Evolutionary conservation across 2,888 invertebrate species (phyloP), one percentile per base, ranked within the genome.

Genomic region (Melanostoma scalare): DNA sequence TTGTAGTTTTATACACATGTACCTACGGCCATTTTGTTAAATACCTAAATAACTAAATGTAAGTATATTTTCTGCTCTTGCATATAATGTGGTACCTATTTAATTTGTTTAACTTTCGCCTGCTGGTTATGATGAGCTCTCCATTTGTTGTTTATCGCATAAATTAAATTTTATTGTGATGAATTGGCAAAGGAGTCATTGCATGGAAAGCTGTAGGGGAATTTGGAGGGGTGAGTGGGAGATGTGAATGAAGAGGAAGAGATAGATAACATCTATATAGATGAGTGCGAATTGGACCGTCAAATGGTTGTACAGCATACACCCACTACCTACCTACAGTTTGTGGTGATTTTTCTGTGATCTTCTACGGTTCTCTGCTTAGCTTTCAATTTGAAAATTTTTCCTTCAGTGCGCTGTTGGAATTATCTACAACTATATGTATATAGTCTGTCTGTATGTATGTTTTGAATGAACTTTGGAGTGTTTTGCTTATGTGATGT

Each of bases 81-180:
- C 31, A 30, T 58, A n/a, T n/a, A n/a, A n/a, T 58, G 30, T 5
- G 6, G 31, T 40, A n/a, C n/a, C n/a, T n/a, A 40, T 35, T 40
- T 40, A 31, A 40, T 40, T 58, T 35, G 40, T 31, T 56, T 31
- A 58, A 58, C 56, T 58, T 58, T 58, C 56, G 42, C 56, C 56
- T 58, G 8, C 31, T 6, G 31, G 2, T n/a, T 8, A 4, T 9
- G 9, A 38, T 20, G 6, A 55, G 9, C 4, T 38, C 4, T 20
- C 0, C 6, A 56, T 31, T 9, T 40, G 40, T 40, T 58, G 40
- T 58, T 42, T 58, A 58, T 40, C 31, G 56, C 30, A 58, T 56
- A 58, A 40, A 40, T 6, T 38, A 55, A 58, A 58, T 58, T 5
- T 40, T 42, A 42, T 42, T 58, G 56, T 40, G n/a, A 42, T 58